phyloP scores from a whole-genome alignment of 2,888 invertebrate genomes.

The Escarpia spicata region DNA sequence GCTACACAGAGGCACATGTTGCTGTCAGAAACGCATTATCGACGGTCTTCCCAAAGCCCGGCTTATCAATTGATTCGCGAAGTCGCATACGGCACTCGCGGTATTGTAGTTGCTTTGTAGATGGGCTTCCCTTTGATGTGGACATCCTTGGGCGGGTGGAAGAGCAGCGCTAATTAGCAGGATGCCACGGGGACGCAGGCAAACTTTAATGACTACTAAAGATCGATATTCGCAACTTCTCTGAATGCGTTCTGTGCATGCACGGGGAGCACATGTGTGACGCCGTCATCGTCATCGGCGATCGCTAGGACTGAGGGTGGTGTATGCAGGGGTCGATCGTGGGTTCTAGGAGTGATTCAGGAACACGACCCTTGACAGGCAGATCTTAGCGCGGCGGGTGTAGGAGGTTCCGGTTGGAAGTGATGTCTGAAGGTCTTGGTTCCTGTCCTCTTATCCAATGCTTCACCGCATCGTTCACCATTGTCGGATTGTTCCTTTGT shows the following conservation, averaged over 20 bases:
- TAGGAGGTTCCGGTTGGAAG: no score
- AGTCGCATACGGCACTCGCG: not conserved
- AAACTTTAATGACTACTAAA: conserved; percentile 9
- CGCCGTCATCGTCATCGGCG: no score
- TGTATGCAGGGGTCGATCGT: no score
- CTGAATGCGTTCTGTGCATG: not conserved
- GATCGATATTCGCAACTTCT: not conserved
- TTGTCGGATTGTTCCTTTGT: no score
- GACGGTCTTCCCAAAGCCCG: conserved; percentile 1
- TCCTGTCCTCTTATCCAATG: no score
- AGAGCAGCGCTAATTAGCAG: not conserved
- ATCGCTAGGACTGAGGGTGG: no score
- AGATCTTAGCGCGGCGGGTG: no score
- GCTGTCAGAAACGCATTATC: conserved; percentile 11
- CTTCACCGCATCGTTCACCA: no score
- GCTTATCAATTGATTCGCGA: not conserved
- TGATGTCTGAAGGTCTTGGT: no score
- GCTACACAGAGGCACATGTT: not conserved
- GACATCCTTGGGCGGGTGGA: not conserved
- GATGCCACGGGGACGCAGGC: not conserved
- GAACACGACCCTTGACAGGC: no score
- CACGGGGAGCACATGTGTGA: no score
- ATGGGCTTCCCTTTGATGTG: not conserved
- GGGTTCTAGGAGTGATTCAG: no score
- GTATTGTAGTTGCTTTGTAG: not conserved